Conservation (phyloP, 1,140 invertebrate genomes). For the Lepeophtheirus salmonis region DNA sequence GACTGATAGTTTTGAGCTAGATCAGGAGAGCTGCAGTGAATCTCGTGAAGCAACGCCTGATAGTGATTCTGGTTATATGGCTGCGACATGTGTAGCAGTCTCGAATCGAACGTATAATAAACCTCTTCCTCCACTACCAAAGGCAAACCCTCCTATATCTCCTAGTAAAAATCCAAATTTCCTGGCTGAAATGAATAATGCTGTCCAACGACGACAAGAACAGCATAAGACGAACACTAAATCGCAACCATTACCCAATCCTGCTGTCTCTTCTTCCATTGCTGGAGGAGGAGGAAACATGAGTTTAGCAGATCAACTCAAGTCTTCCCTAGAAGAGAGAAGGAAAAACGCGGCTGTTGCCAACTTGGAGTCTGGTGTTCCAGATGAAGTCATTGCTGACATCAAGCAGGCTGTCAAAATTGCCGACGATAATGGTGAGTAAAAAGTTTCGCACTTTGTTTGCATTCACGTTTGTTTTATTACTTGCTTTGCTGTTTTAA, state of each 20-base stretch:
- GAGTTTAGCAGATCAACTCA: slow-evolving; percentile 9
- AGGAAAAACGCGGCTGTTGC: slow-evolving; percentile 1
- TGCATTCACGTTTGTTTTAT: no score
- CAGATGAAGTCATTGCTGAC: slow-evolving; percentile 56
- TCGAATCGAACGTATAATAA: background rate
- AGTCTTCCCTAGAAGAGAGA: background rate
- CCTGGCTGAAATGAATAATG: background rate
- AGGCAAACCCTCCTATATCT: background rate
- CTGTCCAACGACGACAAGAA: background rate
- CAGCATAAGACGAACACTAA: background rate
- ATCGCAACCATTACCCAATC: background rate
- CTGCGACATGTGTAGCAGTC: background rate
- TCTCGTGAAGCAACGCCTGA: background rate
- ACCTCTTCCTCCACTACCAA: background rate
- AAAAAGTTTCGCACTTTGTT: background rate
- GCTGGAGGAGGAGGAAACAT: background rate
- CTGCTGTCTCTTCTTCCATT: no score
- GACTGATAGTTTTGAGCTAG: background rate
- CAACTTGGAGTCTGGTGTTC: slow-evolving; percentile 27
- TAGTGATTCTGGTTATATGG: background rate
- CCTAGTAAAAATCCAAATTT: background rate
- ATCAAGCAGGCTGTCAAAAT: slow-evolving; percentile 60
- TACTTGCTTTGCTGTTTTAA: no score
- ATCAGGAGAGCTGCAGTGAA: background rate
- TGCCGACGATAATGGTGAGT: slow-evolving; percentile 53